Conservation (phyloP, 1,140 invertebrate species). For the Procambarus virginalis region DNA sequence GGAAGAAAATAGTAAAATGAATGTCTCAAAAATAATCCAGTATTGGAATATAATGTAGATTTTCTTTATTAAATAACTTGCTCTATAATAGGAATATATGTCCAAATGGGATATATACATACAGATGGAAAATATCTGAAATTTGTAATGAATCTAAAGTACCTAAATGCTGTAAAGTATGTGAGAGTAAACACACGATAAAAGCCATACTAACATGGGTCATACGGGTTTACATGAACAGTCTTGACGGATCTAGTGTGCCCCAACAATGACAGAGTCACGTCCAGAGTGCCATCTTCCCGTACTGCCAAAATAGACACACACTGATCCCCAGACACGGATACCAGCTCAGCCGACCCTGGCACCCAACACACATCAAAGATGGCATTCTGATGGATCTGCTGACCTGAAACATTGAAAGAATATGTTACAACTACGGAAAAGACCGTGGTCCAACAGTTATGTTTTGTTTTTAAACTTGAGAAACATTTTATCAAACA, state of each 20-base stretch:
- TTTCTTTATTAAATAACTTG: no score
- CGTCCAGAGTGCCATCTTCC: conserved; percentile 71
- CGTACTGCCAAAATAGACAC: conserved; percentile 85
- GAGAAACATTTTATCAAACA: no score
- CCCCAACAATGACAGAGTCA: conserved; percentile 79
- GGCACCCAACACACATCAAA: conserved; percentile 92
- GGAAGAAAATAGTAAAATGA: no score
- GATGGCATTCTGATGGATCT: conserved; percentile 86
- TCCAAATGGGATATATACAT: no score
- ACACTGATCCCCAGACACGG: conserved; percentile 88
- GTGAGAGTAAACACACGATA: not conserved
- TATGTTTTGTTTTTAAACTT: no score
- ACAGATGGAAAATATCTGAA: no score
- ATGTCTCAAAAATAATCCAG: no score
- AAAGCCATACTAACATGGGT: conserved; percentile 43
- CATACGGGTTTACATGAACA: conserved; percentile 80
- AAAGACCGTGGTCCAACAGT: no score
- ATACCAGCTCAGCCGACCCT: conserved; percentile 83
- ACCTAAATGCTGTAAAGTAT: not conserved
- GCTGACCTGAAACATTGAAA: conserved; percentile 25
- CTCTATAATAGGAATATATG: no score
- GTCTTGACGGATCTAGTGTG: conserved; percentile 88
- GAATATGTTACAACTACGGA: no score
- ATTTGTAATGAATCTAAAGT: not conserved
- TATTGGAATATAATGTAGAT: no score